A percentile compares a stretch with the other conserved stretches of the same genome.
Evolutionary conservation across 2,797 vertebrate species (phyloP).

Genomic region (Sarcophilus harrisii): DNA sequence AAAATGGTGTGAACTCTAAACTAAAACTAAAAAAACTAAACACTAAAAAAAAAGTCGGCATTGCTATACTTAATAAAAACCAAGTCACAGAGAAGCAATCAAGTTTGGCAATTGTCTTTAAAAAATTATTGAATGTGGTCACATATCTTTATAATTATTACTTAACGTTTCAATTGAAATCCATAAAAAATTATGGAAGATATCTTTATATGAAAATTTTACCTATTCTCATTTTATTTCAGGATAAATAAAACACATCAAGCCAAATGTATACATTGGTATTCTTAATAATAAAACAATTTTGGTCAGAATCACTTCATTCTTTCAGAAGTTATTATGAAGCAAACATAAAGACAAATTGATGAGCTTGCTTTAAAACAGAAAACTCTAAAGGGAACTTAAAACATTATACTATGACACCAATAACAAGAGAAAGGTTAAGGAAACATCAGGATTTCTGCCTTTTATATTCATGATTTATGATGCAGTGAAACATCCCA

Average conservation of each 20-base stretch:
- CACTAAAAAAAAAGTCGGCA: not conserved
- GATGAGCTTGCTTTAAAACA: not conserved
- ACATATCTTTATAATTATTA: not conserved
- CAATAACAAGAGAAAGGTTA: not conserved
- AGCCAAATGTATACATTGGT: not conserved
- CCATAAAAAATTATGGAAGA: not conserved
- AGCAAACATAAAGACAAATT: not conserved
- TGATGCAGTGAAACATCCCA: not conserved
- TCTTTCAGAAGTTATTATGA: not conserved
- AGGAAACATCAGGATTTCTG: not conserved
- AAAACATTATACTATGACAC: not conserved
- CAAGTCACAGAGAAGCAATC: not conserved
- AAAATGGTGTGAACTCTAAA: not conserved
- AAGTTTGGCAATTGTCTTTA: not conserved
- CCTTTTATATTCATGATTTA: not conserved
- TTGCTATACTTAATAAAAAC: not conserved
- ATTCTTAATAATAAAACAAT: not conserved
- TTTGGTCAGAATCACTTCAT: not conserved
- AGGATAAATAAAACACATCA: not conserved
- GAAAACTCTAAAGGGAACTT: not conserved
- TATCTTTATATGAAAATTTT: not conserved
- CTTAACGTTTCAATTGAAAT: not conserved
- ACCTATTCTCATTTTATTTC: not conserved
- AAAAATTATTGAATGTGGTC: not conserved
- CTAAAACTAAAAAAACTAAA: too few relatives aligned